Evolutionary conservation across 2,797 vertebrate genomes (phyloP).

Genomic region (Otus scops): DNA sequence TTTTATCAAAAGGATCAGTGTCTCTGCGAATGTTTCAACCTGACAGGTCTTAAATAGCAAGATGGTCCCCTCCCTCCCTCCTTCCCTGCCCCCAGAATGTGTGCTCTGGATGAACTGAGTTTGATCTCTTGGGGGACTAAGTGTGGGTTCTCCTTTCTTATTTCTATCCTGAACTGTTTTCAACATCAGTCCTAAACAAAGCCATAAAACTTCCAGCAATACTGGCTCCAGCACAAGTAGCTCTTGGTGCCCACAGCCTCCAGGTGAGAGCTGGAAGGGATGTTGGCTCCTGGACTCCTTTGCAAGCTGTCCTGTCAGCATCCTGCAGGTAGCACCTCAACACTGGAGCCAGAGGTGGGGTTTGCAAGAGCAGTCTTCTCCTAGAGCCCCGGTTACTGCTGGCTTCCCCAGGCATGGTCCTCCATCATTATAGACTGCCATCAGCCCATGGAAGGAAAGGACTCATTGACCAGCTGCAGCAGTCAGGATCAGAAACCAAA

Average conservation of each 20-base stretch:
- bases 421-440: rapidly evolving
- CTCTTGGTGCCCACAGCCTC: rapidly evolving
- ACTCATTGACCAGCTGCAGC: background rate
- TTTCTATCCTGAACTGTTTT: background rate
- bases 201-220: background rate
- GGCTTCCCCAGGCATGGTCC: background rate
- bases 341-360: background rate
- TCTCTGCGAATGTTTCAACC: conserved; percentile 81
- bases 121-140: background rate
- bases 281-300: background rate
- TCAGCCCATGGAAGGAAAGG: no score
- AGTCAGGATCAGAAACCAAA: background rate
- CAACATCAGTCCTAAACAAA: background rate
- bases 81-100: conserved; percentile 20
- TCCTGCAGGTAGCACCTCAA: background rate
- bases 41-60: conserved; percentile 85
- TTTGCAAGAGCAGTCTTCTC: background rate
- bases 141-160: background rate
- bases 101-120: background rate
- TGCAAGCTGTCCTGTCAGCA: background rate
- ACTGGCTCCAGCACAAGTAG: background rate
- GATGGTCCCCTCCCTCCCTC: conserved; percentile 53
- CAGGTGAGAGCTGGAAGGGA: background rate
- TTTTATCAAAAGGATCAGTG: conserved; percentile 93
- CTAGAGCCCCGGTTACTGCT: background rate